phyloP scores from a whole-genome alignment of 2,113 vertebrate genomes.

The Tor tambroides region DNA sequence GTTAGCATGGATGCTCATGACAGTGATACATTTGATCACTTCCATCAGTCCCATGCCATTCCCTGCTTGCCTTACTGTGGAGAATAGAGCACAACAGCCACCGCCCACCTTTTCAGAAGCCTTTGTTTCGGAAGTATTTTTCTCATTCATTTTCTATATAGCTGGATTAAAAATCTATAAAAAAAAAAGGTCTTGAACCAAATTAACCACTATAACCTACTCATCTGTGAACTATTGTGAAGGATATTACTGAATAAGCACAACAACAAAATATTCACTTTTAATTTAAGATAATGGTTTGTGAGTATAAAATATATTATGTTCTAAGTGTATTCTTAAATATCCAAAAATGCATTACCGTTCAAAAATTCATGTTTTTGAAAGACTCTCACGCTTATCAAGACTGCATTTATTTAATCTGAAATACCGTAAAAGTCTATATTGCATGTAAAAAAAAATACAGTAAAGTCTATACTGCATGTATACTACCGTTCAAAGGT shows the following conservation, averaged over 20 bases:
- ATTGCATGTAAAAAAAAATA: too few species aligned
- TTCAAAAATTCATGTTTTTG: neutral
- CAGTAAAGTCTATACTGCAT: too few species aligned
- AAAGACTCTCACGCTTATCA: neutral
- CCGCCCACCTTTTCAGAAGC: neutral
- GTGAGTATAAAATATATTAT: too few species aligned
- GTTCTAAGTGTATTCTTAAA: neutral
- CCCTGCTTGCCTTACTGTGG: conserved; percentile 45
- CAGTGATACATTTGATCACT: neutral
- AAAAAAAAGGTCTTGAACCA: too few species aligned
- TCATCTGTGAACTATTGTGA: neutral
- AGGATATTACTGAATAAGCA: neutral
- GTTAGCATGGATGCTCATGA: conserved; percentile 3
- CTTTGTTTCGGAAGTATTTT: neutral
- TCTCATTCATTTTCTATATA: neutral
- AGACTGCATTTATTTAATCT: neutral
- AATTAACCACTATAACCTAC: neutral
- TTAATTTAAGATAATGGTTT: neutral
- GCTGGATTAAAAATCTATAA: neutral
- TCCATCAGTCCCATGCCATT: conserved; percentile 59
- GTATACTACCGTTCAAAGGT: too few species aligned
- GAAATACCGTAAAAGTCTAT: neutral
- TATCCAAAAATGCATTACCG: neutral
- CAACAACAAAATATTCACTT: neutral
- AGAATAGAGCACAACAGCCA: neutral